Evolutionary conservation across 2,113 vertebrate species (phyloP), one percentile per base, ranked within the genome.

Genomic region (Paedocypris sp.): DNA sequence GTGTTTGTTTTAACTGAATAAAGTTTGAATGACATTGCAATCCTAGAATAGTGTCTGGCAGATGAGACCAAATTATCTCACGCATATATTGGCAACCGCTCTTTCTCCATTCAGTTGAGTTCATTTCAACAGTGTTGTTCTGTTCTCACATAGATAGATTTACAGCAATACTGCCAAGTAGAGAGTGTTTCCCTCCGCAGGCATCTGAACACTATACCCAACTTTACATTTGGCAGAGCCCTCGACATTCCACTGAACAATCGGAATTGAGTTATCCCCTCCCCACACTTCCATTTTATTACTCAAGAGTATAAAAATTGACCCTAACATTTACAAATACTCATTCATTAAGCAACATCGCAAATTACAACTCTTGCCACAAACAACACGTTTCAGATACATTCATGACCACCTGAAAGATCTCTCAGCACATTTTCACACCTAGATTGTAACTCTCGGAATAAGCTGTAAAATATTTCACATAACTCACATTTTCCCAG

Each of bases 81-180:
- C 35, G 56, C 59, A 70, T 56, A 64, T 71, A 71, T 66, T 76
- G 71, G 66, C 71, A 66, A 49, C 32, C 57, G 57, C 60, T 73
- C 59, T 41, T 60, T 47, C 25, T 64, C 46, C 65, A 68, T 57
- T 54, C 49, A 54, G 52, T 59, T 50, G 10, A 15, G 9, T 66
- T 45, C n/a, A 58, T 54, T 57, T 35, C 9, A 59, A 67, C 71
- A 68, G 69, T 45, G 62, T 43, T 68, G 70, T 67, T 63, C 73
- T 74, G 70, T 70, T 80, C 70, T 71, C 70, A 76, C 52, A 70
- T 67, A 71, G 72, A 79, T 71, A 73, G 71, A 77, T 74, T 77
- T 77, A 77, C 69, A 71, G 56, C 22, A n/a, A 72, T 42, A 31
- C 64, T 68, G 71, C 68, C 72, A 66, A 69, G 52, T 62, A 72